Percentiles rank a stretch among this genome's conserved stretches.
Evolutionary conservation across 2,797 vertebrate genomes (phyloP).

Genomic region (Phataginus tricuspis): DNA sequence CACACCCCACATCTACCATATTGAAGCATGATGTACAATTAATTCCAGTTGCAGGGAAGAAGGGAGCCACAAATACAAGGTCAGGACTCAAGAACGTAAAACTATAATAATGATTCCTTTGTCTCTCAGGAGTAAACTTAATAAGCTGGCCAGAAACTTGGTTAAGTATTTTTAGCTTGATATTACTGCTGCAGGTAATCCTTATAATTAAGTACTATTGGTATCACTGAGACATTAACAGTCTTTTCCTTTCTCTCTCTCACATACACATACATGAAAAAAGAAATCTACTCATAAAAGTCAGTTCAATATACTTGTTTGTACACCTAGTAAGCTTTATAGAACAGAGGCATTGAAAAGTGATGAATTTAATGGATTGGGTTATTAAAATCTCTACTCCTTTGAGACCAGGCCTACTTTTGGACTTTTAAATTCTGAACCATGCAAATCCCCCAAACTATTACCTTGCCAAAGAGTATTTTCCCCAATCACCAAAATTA

Average conservation of each 20-base stretch:
- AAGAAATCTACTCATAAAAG: neutral
- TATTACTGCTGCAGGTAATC: conserved; percentile 41
- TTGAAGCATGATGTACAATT: neutral
- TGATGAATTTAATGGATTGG: conserved; percentile 67
- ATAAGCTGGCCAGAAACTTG: conserved; percentile 58
- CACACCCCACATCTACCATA: too few relatives aligned
- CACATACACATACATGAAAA: neutral
- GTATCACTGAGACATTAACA: neutral
- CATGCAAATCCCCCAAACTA: conserved; percentile 64
- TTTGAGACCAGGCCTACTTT: conserved; percentile 61
- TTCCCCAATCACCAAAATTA: conserved; percentile 72
- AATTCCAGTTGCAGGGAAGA: conserved; percentile 19
- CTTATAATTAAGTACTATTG: conserved; percentile 7
- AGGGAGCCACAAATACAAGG: conserved; percentile 53
- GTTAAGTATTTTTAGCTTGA: conserved; percentile 66
- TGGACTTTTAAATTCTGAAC: conserved; percentile 73
- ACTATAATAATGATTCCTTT: conserved; percentile 54
- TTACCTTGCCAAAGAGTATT: conserved; percentile 68
- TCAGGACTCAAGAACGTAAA: conserved; percentile 55
- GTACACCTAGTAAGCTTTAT: conserved; percentile 53
- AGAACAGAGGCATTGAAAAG: conserved; percentile 71
- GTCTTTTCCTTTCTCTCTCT: neutral
- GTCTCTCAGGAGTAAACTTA: conserved; percentile 67
- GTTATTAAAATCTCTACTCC: conserved; percentile 72
- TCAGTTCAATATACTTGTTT: conserved; percentile 14